These are phyloP conservation scores for Aphis gossypii DNA, from an alignment of 1,140 invertebrate species.

Conservation along the genomic window DNA sequence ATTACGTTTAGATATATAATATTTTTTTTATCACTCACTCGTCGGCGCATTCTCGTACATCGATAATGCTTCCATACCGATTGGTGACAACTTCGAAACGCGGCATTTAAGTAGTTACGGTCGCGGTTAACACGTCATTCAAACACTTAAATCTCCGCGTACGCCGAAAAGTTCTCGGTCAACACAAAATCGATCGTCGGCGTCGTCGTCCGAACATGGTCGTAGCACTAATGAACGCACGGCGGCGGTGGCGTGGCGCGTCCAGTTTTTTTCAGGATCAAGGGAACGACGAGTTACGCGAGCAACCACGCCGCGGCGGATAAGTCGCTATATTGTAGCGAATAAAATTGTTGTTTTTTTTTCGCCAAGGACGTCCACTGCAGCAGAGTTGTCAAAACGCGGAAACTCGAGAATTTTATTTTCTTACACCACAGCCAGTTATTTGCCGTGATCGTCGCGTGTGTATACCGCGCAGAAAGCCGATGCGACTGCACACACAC, in stretches of 20 bases:
- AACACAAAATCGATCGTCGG: conserved; percentile 7
- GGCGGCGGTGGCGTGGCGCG: neutral
- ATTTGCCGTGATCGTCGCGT: neutral
- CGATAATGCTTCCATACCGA: conserved; percentile 59
- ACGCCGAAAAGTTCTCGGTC: neutral
- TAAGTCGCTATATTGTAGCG: neutral
- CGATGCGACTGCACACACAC: neutral
- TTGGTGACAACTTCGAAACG: conserved; percentile 58
- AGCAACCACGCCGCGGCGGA: neutral
- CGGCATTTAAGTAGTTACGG: conserved; percentile 45
- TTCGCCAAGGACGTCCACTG: conserved; percentile 45
- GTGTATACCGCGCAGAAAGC: neutral
- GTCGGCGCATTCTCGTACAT: conserved; percentile 48
- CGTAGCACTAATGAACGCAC: conserved; percentile 33
- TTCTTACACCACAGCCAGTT: neutral
- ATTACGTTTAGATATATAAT: neutral
- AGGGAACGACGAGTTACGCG: conserved; percentile 43
- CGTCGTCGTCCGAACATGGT: conserved; percentile 37
- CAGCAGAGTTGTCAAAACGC: neutral
- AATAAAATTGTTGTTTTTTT: conserved; percentile 28
- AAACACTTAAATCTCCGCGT: conserved; percentile 50
- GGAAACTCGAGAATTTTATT: conserved; percentile 7
- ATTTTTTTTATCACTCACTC: conserved; percentile 36
- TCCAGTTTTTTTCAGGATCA: conserved; percentile 45
- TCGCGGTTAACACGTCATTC: neutral